These are phyloP conservation scores for Drosophila kepulauana DNA, from an alignment of 1,140 invertebrate species.

Conservation along the genomic window DNA sequence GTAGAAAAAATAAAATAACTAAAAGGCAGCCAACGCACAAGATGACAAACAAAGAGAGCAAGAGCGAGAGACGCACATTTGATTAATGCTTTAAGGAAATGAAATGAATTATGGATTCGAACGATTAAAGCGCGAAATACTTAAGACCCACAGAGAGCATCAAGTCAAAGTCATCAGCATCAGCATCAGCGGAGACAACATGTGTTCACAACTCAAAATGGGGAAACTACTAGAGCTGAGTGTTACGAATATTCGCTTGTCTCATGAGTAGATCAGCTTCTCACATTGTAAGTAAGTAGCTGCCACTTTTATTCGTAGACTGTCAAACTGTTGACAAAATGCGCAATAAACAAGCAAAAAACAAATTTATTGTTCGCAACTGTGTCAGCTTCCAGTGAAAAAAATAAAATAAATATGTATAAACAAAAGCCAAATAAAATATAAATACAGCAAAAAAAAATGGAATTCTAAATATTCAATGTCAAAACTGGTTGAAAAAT, in stretches of 20 bases:
- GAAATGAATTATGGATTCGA: slow-evolving; percentile 50
- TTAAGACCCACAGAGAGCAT: slow-evolving; percentile 11
- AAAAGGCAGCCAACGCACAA: slow-evolving; percentile 38
- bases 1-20: slow-evolving; percentile 16
- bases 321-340: slow-evolving; percentile 50
- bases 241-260: slow-evolving; percentile 13
- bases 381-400: slow-evolving; percentile 51
- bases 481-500: slow-evolving; percentile 65
- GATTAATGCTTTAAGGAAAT: slow-evolving; percentile 74
- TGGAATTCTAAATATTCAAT: slow-evolving; percentile 66
- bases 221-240: slow-evolving; percentile 33
- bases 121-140: slow-evolving; percentile 53
- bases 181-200: slow-evolving; percentile 49
- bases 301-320: slow-evolving; percentile 10
- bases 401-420: slow-evolving; percentile 22
- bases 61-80: slow-evolving; percentile 20
- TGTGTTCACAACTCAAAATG: slow-evolving; percentile 44
- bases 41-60: slow-evolving; percentile 20
- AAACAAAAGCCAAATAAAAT: slow-evolving; percentile 17
- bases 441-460: slow-evolving; percentile 10
- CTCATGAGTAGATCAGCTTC: slow-evolving; percentile 21
- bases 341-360: slow-evolving; percentile 32
- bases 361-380: slow-evolving; percentile 47
- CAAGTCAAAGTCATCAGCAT: slow-evolving; percentile 28
- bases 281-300: not conserved